Base-by-base conservation (phyloP, 2,797 vertebrate genomes). In the Pseudochaenichthys georgianus region DNA sequence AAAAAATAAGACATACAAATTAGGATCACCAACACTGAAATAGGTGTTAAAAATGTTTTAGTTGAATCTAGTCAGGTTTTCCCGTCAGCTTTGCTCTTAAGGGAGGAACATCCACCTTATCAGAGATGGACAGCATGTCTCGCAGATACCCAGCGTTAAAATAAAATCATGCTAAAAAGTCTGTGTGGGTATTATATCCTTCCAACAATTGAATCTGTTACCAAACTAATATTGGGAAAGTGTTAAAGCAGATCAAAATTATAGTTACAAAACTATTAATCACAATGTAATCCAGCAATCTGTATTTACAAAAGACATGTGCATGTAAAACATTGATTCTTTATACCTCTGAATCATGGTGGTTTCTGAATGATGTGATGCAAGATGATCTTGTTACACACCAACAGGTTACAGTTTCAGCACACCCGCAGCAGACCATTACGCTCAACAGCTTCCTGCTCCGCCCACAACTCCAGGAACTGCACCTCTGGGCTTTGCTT, bases 341-440 rank as follows among this genome's bases (percentile, higher is more conserved):
- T 64, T 7, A 41, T 23, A 48, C 48, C 5, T 9, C 43, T 34
- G 11, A 28, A 11, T 9, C 13, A 13, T 12, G 8, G 2, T 59
- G 5, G 1, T 28, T 64, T 68, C 67, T 53, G 7, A 13, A 3
- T 8, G n/a, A 7, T 62, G 3, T 0, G 3, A 0, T 42, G 9
- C 28, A 28, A 28, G 58, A 53, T 59, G 0, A 41, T 78, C 5
- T 42, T 68, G 38, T 82, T 55, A 28, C 47, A 84, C 21, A 80
- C 70, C 43, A 62, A 87, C 90, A 99, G 98, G 97, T 90, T 99
- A 99, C 93, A 97, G 95, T 94, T 99, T 99, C 0, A 96, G 96
- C 88, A 96, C 97, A 86, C 96, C 97, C 16, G 98, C 98, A 80
- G 96, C 97, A 77, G 98, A 99, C 93, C 98, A 99, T 95, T 99